Evolutionary conservation across 2,888 invertebrate genomes (phyloP).

Genomic region (Lasioglossum zephyrum): DNA sequence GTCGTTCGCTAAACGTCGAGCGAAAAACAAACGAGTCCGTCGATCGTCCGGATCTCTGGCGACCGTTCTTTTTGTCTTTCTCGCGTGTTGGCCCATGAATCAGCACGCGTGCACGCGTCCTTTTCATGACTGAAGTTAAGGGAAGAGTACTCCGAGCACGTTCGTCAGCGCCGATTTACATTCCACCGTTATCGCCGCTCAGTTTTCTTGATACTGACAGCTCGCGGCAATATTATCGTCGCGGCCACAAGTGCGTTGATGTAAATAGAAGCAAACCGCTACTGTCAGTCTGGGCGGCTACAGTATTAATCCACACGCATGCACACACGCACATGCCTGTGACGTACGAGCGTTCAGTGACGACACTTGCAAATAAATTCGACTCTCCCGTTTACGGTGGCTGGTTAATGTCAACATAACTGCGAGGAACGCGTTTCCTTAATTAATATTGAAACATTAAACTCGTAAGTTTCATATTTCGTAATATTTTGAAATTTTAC

Average conservation of each 20-base stretch:
- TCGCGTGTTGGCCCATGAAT: not conserved
- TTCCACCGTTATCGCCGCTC: slow-evolving; percentile 54
- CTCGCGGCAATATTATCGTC: slow-evolving; percentile 29
- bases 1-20: slow-evolving; percentile 40
- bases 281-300: slow-evolving; percentile 26
- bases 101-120: not conserved
- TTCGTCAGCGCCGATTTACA: slow-evolving; percentile 48
- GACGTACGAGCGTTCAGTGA: slow-evolving; percentile 18
- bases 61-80: not conserved
- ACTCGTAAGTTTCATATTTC: not conserved
- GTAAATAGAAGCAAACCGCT: slow-evolving; percentile 45
- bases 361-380: slow-evolving; percentile 5
- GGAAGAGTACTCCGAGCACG: slow-evolving; percentile 16
- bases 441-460: not conserved
- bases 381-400: not conserved
- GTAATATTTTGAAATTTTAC: not conserved
- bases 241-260: slow-evolving; percentile 28
- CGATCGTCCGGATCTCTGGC: slow-evolving; percentile 10
- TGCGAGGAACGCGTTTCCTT: not conserved
- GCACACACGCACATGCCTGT: not conserved
- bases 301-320: slow-evolving; percentile 24
- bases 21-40: slow-evolving; percentile 33
- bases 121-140: not conserved
- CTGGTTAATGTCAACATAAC: not conserved
- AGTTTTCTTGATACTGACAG: slow-evolving; percentile 36